Base-by-base conservation (phyloP, 2,888 invertebrate species). In the Luperina testacea region DNA sequence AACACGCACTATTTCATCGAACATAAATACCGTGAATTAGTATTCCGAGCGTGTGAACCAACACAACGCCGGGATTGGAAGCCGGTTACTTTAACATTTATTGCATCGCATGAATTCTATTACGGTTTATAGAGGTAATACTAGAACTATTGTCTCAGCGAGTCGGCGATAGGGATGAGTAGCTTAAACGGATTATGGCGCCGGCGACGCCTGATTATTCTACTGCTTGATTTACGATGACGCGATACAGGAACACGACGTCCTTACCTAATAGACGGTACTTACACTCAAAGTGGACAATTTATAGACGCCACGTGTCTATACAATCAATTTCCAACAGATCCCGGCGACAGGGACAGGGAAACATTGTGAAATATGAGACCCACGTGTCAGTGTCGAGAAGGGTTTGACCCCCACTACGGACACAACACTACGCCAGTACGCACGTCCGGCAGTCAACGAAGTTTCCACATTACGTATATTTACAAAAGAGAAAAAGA, bases 171-270 rank as follows among this genome's bases (percentile, higher is more conserved):
- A 94, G 93, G 93, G 93, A 94, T 93, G 94, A 94, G 93, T 91
- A 91, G 95, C 95, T 96, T 95, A 96, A 93, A 93, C 89, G 95
- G 95, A 96, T 96, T 95, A 96, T 89, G 90, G 93, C 94, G 91
- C 90, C 91, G 94, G 94, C 94, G 92, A 90, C 90, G 93, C 92
- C 95, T 96, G 95, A 96, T 97, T 96, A 96, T 96, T 93, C 95
- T 92, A 88, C 93, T 93, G 92, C 94, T 94, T 96, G 96, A 97
- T 96, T 96, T 96, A 96, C 95, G 95, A 93, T 95, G 95, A 95
- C 94, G 94, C 93, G 94, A 94, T 95, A 95, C 93, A 92, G 91
- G 88, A 86, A 90, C 89, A 91, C 91, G 90, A 92, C 92, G 94
- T 94, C 92, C 92, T 93, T 93, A 92, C 93, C 93, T 94, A 94